These are phyloP conservation scores for Drosophila bifasciata DNA, from an alignment of 1,140 invertebrate species.

Conservation along the genomic window DNA sequence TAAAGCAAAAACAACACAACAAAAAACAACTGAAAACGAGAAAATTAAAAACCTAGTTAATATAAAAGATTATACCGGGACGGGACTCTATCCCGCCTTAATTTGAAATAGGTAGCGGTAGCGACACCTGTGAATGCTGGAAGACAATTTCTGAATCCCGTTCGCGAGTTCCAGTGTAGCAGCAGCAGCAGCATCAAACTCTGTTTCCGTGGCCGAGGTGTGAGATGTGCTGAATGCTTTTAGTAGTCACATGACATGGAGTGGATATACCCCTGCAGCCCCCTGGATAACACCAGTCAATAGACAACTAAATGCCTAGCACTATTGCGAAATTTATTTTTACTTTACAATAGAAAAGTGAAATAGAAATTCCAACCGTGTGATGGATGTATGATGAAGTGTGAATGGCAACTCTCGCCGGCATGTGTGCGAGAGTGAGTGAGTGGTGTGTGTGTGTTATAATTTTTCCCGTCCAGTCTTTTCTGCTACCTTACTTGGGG, in stretches of 20 bases:
- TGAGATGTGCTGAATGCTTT: constrained; percentile 72
- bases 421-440: constrained; percentile 14
- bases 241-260: constrained; percentile 37
- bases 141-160: too few species aligned
- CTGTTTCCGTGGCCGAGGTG: constrained; percentile 19
- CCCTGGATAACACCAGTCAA: constrained; percentile 30
- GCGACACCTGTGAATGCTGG: too few species aligned
- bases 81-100: too few species aligned
- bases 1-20: constrained; percentile 63
- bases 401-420: constrained; percentile 47
- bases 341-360: constrained; percentile 59
- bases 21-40: constrained; percentile 73
- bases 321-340: constrained; percentile 70
- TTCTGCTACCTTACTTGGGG: constrained; percentile 61
- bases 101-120: background rate
- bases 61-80: constrained; percentile 44
- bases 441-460: constrained; percentile 10
- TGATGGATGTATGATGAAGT: constrained; percentile 24
- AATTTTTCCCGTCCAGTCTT: constrained; percentile 72
- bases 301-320: constrained; percentile 42
- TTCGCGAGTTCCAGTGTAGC: too few species aligned
- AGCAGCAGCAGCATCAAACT: too few species aligned
- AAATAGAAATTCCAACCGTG: constrained; percentile 66
- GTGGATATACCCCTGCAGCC: background rate
- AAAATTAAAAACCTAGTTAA: constrained; percentile 81